These are phyloP conservation scores for Mallateleia sp. DNA, from an alignment of 2,888 invertebrate species.

Conservation along the genomic window DNA sequence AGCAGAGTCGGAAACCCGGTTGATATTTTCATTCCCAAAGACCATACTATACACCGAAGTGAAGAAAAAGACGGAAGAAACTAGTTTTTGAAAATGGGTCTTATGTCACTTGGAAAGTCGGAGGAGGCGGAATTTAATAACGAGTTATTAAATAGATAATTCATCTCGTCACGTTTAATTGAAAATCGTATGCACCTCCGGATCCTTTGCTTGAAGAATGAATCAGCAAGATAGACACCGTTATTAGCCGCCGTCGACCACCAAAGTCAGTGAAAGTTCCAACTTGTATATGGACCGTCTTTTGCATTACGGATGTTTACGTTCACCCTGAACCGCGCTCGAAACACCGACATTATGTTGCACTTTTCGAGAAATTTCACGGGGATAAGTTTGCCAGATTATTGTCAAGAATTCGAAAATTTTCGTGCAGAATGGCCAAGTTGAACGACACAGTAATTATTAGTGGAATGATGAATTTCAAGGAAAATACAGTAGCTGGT, in stretches of 20 bases:
- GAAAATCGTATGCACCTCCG: constrained; percentile 54
- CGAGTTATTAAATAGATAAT: constrained; percentile 50
- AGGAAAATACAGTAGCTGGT: not conserved
- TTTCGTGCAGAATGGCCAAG: not conserved
- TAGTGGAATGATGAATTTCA: not conserved
- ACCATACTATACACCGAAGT: constrained; percentile 1
- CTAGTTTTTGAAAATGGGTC: constrained; percentile 48
- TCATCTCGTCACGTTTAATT: constrained; percentile 47
- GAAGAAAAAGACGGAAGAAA: constrained; percentile 25
- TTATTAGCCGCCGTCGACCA: constrained; percentile 56
- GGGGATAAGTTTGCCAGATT: not conserved
- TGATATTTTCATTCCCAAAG: constrained; percentile 11
- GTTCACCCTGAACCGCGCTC: constrained; percentile 24
- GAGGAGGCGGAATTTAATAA: constrained; percentile 49
- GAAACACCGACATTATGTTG: constrained; percentile 6
- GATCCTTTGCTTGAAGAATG: constrained; percentile 39
- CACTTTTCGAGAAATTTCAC: not conserved
- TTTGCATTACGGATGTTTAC: constrained; percentile 58
- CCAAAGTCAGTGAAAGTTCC: constrained; percentile 75
- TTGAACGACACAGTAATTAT: not conserved
- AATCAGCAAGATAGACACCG: constrained; percentile 68
- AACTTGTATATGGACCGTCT: constrained; percentile 55
- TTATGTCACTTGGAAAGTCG: constrained; percentile 55
- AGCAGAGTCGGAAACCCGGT: no score
- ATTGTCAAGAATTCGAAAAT: not conserved